Conservation (phyloP, 2,113 vertebrate species). For the Corvus hawaiiensis region DNA sequence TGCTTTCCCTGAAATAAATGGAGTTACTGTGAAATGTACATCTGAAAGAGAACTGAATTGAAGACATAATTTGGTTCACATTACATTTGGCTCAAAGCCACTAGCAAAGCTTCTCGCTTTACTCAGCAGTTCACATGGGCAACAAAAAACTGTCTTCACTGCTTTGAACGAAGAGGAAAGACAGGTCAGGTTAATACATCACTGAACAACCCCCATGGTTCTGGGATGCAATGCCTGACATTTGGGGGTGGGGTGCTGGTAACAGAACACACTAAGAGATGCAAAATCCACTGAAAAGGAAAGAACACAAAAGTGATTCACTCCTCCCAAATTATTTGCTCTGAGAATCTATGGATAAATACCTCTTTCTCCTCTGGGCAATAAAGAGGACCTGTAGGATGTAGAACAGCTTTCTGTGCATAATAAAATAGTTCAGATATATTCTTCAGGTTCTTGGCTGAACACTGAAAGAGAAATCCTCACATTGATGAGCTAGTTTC, state of each 20-base stretch:
- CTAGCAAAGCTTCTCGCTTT: background rate
- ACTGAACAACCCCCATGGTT: background rate
- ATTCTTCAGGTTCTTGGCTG: conserved; percentile 99
- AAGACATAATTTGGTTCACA: background rate
- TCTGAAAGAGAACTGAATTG: background rate
- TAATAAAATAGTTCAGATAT: conserved; percentile 99
- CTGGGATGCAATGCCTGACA: background rate
- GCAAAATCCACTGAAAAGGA: background rate
- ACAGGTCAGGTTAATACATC: background rate
- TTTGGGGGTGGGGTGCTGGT: background rate
- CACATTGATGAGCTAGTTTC: background rate
- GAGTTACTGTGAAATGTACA: background rate
- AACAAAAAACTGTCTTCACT: background rate
- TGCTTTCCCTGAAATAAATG: background rate
- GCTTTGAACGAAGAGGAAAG: background rate
- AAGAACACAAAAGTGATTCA: background rate
- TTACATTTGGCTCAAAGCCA: background rate
- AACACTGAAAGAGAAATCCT: conserved; percentile 81
- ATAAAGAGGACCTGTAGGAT: conserved; percentile 96
- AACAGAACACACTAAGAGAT: background rate
- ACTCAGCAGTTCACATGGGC: background rate
- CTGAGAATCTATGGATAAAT: conserved; percentile 21
- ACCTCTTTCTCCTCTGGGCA: conserved; percentile 99
- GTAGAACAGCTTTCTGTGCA: conserved; percentile 98
- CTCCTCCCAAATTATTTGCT: background rate